Base-by-base conservation (phyloP, 2,113 vertebrate genomes). In the western clawed frog (Xenopus tropicalis) region DNA sequence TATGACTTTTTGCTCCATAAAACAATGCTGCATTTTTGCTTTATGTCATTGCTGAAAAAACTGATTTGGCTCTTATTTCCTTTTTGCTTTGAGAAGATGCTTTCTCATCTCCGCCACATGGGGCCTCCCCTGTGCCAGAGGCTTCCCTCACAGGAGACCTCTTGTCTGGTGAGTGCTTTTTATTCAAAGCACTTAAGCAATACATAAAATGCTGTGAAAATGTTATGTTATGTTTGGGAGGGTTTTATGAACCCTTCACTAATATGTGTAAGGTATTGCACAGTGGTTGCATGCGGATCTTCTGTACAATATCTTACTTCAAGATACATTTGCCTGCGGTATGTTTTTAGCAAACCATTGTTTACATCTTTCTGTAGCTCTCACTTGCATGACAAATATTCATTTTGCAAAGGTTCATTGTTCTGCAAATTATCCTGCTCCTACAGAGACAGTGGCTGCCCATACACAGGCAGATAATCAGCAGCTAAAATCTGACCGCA, bases 101-200 rank as follows among this genome's bases (percentile, higher is more conserved):
- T 82, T 97, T 98, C 84, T 94, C 96, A 79, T 95, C 97, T 79
- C 93, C 97, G 42, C 96, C 95, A 4, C 93, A 91, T 67, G 97
- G 88, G 87, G 91, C 94, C 80, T 98, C 97, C 88, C 97, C 96
- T 80, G 92, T 94, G 86, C 96, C 97, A 80, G 97, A 98, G 83
- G 90, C 86, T 79, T 87, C 87, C 84, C 85, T 93, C 79, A 91
- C 90, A 82, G 95, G 89, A 87, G 96, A 99, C 89, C 95, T 99
- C 69, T 88, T 99, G 82, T 98, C 92, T 3, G 97, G 97, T 98
- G 86, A 97, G 96, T 94, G 79, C 77, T 80, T 80, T 25, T 62
- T 43, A 24, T 21, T 48, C 46, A 74, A 58, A 68, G 72, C 72
- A 74, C 72, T 68, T 65, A 11, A 61, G 58, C 67, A 37, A 58